phyloP scores from a whole-genome alignment of 2,888 invertebrate genomes.

The Hypomecis punctinalis region DNA sequence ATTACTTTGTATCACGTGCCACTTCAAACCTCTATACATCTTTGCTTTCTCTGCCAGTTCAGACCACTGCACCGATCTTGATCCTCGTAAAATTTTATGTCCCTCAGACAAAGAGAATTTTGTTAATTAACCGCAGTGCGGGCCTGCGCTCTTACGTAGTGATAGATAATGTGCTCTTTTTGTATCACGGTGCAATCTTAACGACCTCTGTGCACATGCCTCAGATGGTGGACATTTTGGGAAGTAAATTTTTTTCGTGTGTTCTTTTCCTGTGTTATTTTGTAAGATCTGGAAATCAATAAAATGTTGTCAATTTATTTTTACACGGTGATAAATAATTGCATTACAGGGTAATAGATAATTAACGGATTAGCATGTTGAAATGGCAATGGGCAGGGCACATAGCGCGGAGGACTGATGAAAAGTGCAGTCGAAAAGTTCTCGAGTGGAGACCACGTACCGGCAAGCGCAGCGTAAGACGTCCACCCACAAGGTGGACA shows the following conservation, averaged over 20 bases:
- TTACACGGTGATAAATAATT: too few relatives aligned
- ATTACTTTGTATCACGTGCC: slow-evolving; percentile 20
- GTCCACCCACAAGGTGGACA: too few relatives aligned
- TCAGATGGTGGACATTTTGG: slow-evolving; percentile 37
- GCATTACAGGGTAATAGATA: too few relatives aligned
- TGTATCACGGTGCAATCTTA: slow-evolving; percentile 71
- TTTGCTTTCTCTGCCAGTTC: slow-evolving; percentile 54
- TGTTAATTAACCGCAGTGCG: slow-evolving; percentile 79
- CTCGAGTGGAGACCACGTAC: too few relatives aligned
- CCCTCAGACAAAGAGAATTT: slow-evolving; percentile 82
- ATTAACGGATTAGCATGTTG: too few relatives aligned
- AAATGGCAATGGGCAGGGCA: too few relatives aligned
- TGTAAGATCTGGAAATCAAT: not conserved
- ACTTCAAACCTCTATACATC: slow-evolving; percentile 51
- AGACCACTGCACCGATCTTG: slow-evolving; percentile 73
- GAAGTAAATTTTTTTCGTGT: slow-evolving; percentile 18
- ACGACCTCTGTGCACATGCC: slow-evolving; percentile 49
- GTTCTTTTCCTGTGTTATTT: slow-evolving; percentile 12
- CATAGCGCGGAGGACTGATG: too few relatives aligned
- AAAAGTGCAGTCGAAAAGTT: too few relatives aligned
- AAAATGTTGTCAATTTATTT: not conserved
- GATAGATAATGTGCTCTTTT: slow-evolving; percentile 75
- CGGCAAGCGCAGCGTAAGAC: too few relatives aligned
- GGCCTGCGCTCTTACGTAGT: slow-evolving; percentile 51
- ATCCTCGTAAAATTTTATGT: slow-evolving; percentile 84